Evolutionary conservation across 2,888 invertebrate genomes (phyloP).

Genomic region (Erebia aethiops): DNA sequence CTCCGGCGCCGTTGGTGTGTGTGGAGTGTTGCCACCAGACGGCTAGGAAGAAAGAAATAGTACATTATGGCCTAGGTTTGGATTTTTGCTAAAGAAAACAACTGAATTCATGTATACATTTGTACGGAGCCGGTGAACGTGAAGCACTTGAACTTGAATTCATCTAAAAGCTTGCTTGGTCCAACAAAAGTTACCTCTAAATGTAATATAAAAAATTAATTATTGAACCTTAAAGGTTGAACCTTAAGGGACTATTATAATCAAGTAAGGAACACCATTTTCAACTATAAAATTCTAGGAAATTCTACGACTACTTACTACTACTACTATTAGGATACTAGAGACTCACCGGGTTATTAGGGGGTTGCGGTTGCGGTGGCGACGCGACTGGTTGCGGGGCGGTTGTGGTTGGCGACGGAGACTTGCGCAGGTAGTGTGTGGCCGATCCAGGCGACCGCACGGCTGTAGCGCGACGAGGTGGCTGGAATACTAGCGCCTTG

Average conservation of each 20-base stretch:
- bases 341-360: slow-evolving; percentile 54
- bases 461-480: slow-evolving; percentile 89
- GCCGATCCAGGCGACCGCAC: slow-evolving; percentile 93
- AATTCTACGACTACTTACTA: no score
- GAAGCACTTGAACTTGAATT: no score
- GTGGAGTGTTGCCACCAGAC: slow-evolving; percentile 67
- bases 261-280: no score
- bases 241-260: no score
- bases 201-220: no score
- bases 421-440: slow-evolving; percentile 94
- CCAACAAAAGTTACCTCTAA: no score
- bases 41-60: slow-evolving; percentile 46
- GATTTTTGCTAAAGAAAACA: not conserved
- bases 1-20: slow-evolving; percentile 67
- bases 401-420: slow-evolving; percentile 92
- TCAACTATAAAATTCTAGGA: not conserved
- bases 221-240: no score
- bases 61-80: not conserved
- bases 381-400: slow-evolving; percentile 65
- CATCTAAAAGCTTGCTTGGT: no score
- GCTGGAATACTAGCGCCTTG: slow-evolving; percentile 85
- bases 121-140: no score
- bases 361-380: slow-evolving; percentile 56
- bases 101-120: no score
- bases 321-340: no score